phyloP scores from a whole-genome alignment of 2,888 invertebrate genomes.

The Auanema freiburgensis region DNA sequence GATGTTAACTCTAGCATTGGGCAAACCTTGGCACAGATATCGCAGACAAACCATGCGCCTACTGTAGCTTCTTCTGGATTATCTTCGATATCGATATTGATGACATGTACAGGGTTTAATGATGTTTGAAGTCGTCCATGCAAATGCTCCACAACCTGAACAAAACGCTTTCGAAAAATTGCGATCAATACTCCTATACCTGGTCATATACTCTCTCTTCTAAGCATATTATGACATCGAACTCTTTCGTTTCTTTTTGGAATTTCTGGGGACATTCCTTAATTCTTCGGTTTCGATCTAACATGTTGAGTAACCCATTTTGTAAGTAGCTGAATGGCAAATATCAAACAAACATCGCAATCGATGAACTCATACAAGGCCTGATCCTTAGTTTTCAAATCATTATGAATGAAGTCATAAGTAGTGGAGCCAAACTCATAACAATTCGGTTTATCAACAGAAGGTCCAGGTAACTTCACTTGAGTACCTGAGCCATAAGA shows the following conservation, averaged over 20 bases:
- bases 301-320: conserved; percentile 95
- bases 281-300: conserved; percentile 93
- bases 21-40: conserved; percentile 84
- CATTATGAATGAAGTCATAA: conserved; percentile 50
- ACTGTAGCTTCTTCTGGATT: conserved; percentile 99
- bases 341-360: too few species aligned
- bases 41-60: conserved; percentile 95
- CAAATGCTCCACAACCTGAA: conserved; percentile 64
- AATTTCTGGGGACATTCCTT: conserved; percentile 92
- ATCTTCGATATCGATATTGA: conserved; percentile 98
- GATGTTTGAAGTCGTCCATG: conserved; percentile 79
- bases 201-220: conserved; percentile 99
- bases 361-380: conserved; percentile 43
- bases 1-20: neutral
- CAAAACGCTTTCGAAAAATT: neutral
- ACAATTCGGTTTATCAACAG: conserved; percentile 69
- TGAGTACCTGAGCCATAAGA: conserved; percentile 68
- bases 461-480: conserved; percentile 92
- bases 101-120: conserved; percentile 84
- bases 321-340: conserved; percentile 77
- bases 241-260: conserved; percentile 83
- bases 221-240: conserved; percentile 93
- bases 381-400: conserved; percentile 46
- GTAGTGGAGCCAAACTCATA: conserved; percentile 51
- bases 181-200: conserved; percentile 71